Base-by-base conservation (phyloP, 2,113 vertebrate genomes). In the Eublepharis macularius region DNA sequence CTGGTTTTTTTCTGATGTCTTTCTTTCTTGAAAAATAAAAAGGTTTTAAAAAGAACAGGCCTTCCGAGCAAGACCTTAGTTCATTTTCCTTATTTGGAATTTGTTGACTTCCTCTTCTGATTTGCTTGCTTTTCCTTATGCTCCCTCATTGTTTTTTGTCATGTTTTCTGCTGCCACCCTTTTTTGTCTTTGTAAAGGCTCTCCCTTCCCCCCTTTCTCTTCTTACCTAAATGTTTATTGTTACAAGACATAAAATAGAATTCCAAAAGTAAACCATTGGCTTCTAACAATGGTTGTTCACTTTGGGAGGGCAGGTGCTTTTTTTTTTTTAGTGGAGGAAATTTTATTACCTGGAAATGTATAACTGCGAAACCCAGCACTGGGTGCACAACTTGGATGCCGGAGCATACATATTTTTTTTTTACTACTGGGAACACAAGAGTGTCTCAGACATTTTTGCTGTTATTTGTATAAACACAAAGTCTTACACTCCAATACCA, bases 311-410 rank as follows among this genome's bases (percentile, higher is more conserved):
- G n/a, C n/a, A n/a, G n/a, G n/a, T n/a, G n/a, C n/a, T n/a, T n/a
- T n/a, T n/a, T n/a, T n/a, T n/a, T n/a, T n/a, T n/a, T n/a, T 94
- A 96, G 96, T 97, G 97, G 95, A 97, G 96, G 95, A 96, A 94
- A 92, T 97, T 98, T 98, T 96, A 98, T 98, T 98, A 80, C 36
- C 77, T 88, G 97, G 97, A 98, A 98, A 98, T 95, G 96, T 94
- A 96, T 96, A 96, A 96, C 96, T 97, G 94, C 87, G 95, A 97
- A 96, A 95, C 96, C 97, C 96, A 95, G 94, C 93, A 96, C 86
- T 90, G 96, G 96, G 96, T 96, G 92, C 95, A 97, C 73, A 70
- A 97, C 95, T 97, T 97, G 97, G 97, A 97, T 98, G 97, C 96
- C 95, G 90, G 92, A 94, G 94, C 95, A 94, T 97, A 97, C 88